phyloP scores from a whole-genome alignment of 2,797 vertebrate species.

The Rallus crepitans region DNA sequence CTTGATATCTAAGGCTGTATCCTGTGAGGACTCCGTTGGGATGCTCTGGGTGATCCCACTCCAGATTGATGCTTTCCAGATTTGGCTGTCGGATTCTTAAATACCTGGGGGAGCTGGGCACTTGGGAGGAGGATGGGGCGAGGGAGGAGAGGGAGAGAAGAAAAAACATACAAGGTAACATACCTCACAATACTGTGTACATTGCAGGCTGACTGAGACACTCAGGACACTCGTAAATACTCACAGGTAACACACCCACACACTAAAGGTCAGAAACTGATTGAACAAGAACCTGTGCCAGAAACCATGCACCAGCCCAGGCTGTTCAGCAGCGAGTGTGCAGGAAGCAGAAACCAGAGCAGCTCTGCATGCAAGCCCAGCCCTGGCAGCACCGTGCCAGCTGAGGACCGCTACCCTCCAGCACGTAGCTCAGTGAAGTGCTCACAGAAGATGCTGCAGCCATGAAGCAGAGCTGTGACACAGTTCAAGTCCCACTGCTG shows the following conservation, averaged over 20 bases:
- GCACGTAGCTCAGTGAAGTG: rapidly evolving
- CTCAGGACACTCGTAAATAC: rapidly evolving
- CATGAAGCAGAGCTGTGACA: neutral
- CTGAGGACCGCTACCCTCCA: neutral
- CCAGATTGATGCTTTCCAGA: constrained; percentile 85
- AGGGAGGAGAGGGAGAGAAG: constrained; percentile 37
- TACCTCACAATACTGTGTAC: neutral
- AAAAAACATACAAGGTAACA: neutral
- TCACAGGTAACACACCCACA: neutral
- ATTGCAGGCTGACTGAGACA: neutral
- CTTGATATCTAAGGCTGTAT: constrained; percentile 89
- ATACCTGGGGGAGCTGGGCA: constrained; percentile 89
- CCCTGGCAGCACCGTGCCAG: neutral
- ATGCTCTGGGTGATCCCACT: constrained; percentile 93
- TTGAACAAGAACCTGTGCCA: neutral
- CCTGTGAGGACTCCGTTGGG: constrained; percentile 93
- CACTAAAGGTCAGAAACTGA: neutral
- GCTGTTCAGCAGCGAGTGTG: neutral
- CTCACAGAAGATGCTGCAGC: neutral
- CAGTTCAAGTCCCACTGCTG: neutral
- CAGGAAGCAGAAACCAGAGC: neutral
- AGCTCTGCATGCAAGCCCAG: neutral
- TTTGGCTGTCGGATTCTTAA: constrained; percentile 88
- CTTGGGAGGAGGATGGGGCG: constrained; percentile 79
- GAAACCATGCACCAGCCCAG: neutral